Base-by-base conservation (phyloP, 1,140 invertebrate species). In the Luehdorfia chinensis region DNA sequence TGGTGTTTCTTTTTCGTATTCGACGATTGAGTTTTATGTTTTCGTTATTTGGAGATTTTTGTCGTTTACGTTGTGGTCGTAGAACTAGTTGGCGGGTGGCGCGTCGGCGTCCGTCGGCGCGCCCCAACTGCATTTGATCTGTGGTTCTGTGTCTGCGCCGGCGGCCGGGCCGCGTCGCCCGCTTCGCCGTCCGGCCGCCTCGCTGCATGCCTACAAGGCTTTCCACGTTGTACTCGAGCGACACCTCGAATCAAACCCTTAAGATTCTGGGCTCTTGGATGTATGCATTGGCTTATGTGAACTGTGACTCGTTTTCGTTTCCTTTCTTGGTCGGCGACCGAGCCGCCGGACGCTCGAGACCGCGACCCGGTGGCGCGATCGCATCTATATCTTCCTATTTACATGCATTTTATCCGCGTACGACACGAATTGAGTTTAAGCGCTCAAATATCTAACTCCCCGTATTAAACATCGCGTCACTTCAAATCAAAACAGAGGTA, bases 221-320 rank as follows among this genome's bases (percentile, higher is more conserved):
- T 83, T 77, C 76, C 75, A 75, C 76, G 71, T 85, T 72, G 66
- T 78, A 77, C 59, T 75, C 75, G 77, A 83, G 71, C 66, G 65
- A 83, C 73, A 79, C 71, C 78, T 79, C 76, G 76, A 81, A 63
- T 74, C 76, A 85, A 85, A 83, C 81, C 78, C 81, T 85, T 85
- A 81, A 81, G 64, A 85, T 85, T 85, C 81, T 85, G 81, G 81
- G 81, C 81, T 85, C 78, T 85, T 85, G 81, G 81, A 85, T 85
- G 81, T 85, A 71, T 85, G 81, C 77, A 85, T 85, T 85, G 81
- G 81, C 81, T 85, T 85, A 81, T 85, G 81, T 85, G 75, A 85
- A 81, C 72, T 81, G 81, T 83, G 77, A 85, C 75, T 83, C 72
- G 76, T 81, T 85, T 85, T 85, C 79, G 81, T 85, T 85, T 84